phyloP scores from a whole-genome alignment of 2,113 vertebrate species.

The Sorex fumeus region DNA sequence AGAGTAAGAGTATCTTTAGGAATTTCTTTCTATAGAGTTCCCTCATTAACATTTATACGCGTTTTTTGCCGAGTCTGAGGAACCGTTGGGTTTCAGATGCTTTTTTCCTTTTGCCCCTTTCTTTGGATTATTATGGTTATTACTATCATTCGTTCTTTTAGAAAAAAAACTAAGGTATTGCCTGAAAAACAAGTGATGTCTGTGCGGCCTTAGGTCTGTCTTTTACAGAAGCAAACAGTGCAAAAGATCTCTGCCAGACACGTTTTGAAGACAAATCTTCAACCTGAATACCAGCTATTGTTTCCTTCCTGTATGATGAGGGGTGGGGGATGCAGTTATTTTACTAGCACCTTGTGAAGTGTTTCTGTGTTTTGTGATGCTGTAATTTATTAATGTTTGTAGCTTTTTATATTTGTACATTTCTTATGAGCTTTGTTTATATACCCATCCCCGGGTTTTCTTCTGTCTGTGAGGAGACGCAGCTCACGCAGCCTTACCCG shows the following conservation, averaged over 20 bases:
- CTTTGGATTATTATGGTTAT: conserved; percentile 74
- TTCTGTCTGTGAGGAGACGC: conserved; percentile 87
- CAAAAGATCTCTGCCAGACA: conserved; percentile 89
- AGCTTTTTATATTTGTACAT: conserved; percentile 99
- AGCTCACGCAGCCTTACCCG: conserved; percentile 86
- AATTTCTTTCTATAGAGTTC: conserved; percentile 90
- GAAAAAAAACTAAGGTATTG: conserved; percentile 91
- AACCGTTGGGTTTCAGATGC: conserved; percentile 86
- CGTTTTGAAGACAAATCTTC: conserved; percentile 88
- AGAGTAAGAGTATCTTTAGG: conserved; percentile 90
- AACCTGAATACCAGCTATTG: conserved; percentile 95
- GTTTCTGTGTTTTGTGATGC: conserved; percentile 99
- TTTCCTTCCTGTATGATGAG: conserved; percentile 94
- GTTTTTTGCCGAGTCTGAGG: conserved; percentile 91
- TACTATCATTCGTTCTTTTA: conserved; percentile 80
- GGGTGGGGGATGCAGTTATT: conserved; percentile 95
- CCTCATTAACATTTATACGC: conserved; percentile 94
- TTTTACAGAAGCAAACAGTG: conserved; percentile 86
- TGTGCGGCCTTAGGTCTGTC: conserved; percentile 92
- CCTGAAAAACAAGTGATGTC: conserved; percentile 94
- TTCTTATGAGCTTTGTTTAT: conserved; percentile 98
- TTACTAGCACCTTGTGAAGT: conserved; percentile 99
- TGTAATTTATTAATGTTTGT: conserved; percentile 99
- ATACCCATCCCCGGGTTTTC: conserved; percentile 94
- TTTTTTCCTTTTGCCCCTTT: conserved; percentile 63